These are phyloP conservation scores for Eospalax fontanierii DNA, from an alignment of 2,797 vertebrate genomes.

Conservation along the genomic window DNA sequence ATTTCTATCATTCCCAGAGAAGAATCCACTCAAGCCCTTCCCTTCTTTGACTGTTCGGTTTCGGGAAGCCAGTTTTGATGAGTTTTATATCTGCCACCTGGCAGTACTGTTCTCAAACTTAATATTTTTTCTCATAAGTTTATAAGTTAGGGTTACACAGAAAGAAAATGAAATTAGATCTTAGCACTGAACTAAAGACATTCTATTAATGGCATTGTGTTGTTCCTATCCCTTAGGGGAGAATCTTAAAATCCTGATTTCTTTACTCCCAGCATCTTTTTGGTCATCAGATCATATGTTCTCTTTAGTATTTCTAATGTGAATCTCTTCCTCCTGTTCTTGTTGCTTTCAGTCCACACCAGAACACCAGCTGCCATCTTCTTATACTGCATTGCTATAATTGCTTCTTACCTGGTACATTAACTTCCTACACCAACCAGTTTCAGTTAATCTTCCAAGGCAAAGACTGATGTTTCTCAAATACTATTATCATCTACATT, in stretches of 20 bases:
- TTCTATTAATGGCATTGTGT: conserved; percentile 72
- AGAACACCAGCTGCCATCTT: not conserved
- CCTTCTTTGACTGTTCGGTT: conserved; percentile 77
- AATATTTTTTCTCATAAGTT: conserved; percentile 83
- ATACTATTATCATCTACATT: not conserved
- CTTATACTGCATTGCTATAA: not conserved
- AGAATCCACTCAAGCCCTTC: conserved; percentile 67
- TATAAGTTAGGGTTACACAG: conserved; percentile 79
- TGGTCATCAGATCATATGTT: conserved; percentile 62
- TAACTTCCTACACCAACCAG: not conserved
- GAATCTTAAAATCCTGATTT: conserved; percentile 71
- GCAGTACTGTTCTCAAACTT: conserved; percentile 72
- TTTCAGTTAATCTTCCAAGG: conserved; percentile 8
- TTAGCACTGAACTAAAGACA: conserved; percentile 77
- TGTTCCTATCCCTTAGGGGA: conserved; percentile 59
- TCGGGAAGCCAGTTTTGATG: conserved; percentile 84
- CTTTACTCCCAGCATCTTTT: conserved; percentile 60
- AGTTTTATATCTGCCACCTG: conserved; percentile 81
- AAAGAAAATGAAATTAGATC: conserved; percentile 82
- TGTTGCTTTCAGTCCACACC: not conserved
- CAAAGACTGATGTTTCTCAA: not conserved
- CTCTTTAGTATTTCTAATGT: conserved; percentile 22
- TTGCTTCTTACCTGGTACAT: conserved; percentile 3
- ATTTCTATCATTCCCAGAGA: conserved; percentile 75
- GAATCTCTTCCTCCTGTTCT: not conserved